Evolutionary conservation across 1,140 invertebrate species (phyloP).

Genomic region (Kradibia gibbosae): DNA sequence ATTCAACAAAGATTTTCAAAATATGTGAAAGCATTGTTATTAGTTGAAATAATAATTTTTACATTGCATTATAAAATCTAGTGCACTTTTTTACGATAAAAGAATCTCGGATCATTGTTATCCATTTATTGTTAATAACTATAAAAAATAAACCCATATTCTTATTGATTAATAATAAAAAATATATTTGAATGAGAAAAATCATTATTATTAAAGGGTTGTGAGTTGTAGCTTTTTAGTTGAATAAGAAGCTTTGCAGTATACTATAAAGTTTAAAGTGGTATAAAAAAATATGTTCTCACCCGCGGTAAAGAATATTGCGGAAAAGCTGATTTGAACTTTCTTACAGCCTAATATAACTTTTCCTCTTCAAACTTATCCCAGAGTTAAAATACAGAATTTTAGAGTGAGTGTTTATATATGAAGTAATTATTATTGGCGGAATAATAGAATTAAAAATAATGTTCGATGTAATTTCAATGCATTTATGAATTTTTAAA

Average conservation of each 20-base stretch:
- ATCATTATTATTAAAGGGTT: background rate
- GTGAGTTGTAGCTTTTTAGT: background rate
- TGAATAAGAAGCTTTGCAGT: background rate
- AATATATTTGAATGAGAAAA: background rate
- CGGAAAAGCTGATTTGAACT: background rate
- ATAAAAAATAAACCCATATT: no score
- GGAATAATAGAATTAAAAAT: no score
- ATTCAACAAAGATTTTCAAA: background rate
- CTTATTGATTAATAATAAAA: no score
- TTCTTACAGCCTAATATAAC: background rate
- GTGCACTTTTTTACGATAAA: no score
- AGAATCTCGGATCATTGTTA: no score
- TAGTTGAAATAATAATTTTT: background rate
- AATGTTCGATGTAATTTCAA: no score
- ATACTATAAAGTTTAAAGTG: background rate
- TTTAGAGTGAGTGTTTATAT: no score
- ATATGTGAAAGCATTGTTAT: background rate
- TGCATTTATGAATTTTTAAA: no score
- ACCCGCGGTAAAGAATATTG: background rate
- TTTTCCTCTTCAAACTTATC: background rate
- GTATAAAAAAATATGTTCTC: background rate
- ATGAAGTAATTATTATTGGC: no score
- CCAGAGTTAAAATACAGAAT: background rate
- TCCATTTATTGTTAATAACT: no score
- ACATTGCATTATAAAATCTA: no score